Evolutionary conservation across 2,888 invertebrate genomes (phyloP).

Genomic region (Monoplex corrugatus): DNA sequence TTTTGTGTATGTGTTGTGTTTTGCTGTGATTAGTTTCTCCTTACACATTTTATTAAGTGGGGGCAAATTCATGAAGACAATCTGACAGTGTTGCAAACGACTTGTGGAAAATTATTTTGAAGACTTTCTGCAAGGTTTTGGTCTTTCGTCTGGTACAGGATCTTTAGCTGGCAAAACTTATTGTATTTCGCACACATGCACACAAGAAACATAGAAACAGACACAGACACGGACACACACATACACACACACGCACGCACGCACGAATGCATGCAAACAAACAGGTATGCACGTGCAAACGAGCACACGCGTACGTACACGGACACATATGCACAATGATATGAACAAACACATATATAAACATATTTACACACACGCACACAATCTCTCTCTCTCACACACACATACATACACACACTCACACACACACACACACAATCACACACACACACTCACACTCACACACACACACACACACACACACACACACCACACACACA

Average conservation of each 20-base stretch:
- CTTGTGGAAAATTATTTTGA: not conserved
- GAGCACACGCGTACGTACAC: constrained; percentile 13
- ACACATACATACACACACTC: constrained; percentile 32
- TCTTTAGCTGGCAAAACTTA: too few species aligned
- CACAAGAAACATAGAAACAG: not conserved
- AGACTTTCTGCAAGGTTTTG: too few species aligned
- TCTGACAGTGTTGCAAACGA: not conserved
- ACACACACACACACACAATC: constrained; percentile 3
- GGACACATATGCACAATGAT: constrained; percentile 42
- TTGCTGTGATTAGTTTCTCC: too few species aligned
- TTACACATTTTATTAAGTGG: too few species aligned
- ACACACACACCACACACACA: not conserved
- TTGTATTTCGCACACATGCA: too few species aligned
- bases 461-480: not conserved
- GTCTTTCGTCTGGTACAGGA: too few species aligned
- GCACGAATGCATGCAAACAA: not conserved
- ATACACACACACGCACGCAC: constrained; percentile 9
- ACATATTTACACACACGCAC: constrained; percentile 9
- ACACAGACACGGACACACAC: constrained; percentile 27
- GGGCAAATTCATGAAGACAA: not conserved
- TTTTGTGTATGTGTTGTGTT: too few species aligned
- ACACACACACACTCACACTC: constrained; percentile 13
- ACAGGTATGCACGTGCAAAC: not conserved
- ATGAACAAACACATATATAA: constrained; percentile 40
- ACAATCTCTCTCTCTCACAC: not conserved